Base-by-base conservation (phyloP, 2,113 vertebrate species). In the Capreolus pygargus region DNA sequence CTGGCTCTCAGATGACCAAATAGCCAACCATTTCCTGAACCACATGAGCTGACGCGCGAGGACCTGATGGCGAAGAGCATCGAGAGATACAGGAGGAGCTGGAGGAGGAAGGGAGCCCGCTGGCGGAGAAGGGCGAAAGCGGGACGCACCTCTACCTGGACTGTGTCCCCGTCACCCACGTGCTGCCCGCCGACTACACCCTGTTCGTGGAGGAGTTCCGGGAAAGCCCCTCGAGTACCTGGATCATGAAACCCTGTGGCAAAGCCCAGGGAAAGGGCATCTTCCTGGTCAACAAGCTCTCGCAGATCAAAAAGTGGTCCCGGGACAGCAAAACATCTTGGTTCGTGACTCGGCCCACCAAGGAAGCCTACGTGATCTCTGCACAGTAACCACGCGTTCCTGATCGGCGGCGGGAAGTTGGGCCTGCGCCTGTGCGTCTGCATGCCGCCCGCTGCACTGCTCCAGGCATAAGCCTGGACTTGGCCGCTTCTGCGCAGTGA, bases 1-100 rank as follows among this genome's bases (percentile, higher is more conserved):
- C 96, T 99, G 99, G 36, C 99, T 99, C 87, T 99, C 99, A 0
- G 99, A 99, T 33, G 99, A 99, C 36, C 99, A 99, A 97, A 99
- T 99, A 97, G 99, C 99, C 91, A 99, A 99, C 98, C 99, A 99
- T 87, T 99, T 99, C 86, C 99, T 99, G 52, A 99, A 99, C 98
- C 99, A 99, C 98, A 99, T 16, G 99, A 99, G 74, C 98, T 99
- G 97, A 99, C 99, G 57, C 99, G 99, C 50, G 99, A 99, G 96
- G 99, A 99, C 94, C 98, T 99, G 98, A 99, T 99, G 99, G 99
- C 99, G 95, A 99, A 99, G 98, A 99, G 99, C 95, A 99, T 99
- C 88, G 99, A 99, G 74, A 99, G 99, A 47, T 99, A 99, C 95
- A 99, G 99, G 86, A 99, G 89, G 99, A 99, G 64, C 98, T 99